Base-by-base conservation (phyloP, 2,888 invertebrate genomes). In the Drosophila acutilabella region DNA sequence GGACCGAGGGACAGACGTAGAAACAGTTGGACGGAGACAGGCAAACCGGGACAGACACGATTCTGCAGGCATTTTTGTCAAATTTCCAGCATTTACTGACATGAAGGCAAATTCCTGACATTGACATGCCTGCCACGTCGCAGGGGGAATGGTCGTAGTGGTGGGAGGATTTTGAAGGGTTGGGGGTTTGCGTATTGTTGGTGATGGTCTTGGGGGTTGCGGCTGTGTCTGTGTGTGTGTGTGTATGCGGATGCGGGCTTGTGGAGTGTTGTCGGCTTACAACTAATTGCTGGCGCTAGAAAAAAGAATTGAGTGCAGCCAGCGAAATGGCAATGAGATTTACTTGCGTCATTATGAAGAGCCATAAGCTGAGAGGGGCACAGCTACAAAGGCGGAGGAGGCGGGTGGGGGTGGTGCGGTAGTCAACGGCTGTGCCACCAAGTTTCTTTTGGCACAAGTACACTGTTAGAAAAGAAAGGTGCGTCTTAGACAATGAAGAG, bases 261-360 rank as follows among this genome's bases (percentile, higher is more conserved):
- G 45, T 42, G 60, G 58, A 51, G 76, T 54, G 68, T 68, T 61
- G 53, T 62, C 59, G 71, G 64, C 84, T 53, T 71, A 76, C 70
- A 83, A 83, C 82, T 83, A 83, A 83, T 83, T 83, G 89, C 84
- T 74, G 65, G 62, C 54, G 87, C 65, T 79, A 64, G 54, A 48
- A 53, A 61, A 50, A 66, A 65, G 69, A 77, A 84, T 80, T 77
- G 84, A 76, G 89, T 83, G 84, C 74, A 82, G 71, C 60, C 81
- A 77, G 81, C 74, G 69, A 86, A 88, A 86, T 88, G 82, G 81
- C 82, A 86, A 81, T 88, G 86, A 79, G 88, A 81, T 81, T 78
- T 81, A 72, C 82, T 87, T 87, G 81, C 89, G 76, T 86, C 83
- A 68, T 82, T 71, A 79, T 88, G 75, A 85, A 82, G 84, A 71